A percentile compares a stretch with the other conserved stretches of the same genome.
Evolutionary conservation across 2,113 vertebrate species (phyloP).

Genomic region (Alethe diademata): DNA sequence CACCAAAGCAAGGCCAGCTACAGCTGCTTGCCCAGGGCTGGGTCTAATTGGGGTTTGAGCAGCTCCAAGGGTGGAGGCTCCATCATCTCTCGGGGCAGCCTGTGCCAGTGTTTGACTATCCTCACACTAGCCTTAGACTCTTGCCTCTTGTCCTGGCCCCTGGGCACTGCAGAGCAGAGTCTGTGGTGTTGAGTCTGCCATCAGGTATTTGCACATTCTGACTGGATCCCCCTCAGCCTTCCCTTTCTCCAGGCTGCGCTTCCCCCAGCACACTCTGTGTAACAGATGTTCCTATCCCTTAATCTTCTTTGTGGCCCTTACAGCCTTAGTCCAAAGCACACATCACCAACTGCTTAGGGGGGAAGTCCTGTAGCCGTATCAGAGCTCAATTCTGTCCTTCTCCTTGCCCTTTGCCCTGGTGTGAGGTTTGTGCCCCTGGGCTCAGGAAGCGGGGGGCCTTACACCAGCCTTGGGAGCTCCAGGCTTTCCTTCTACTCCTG

Average conservation of each 20-base stretch:
- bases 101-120: background rate
- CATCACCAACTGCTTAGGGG: background rate
- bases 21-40: background rate
- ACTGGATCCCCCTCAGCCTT: too few species aligned
- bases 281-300: background rate
- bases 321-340: background rate
- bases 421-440: rapidly evolving
- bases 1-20: background rate
- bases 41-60: background rate
- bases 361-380: rapidly evolving
- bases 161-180: background rate
- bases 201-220: rapidly evolving
- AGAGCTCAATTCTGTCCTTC: background rate
- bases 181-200: background rate
- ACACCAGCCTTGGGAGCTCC: rapidly evolving
- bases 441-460: rapidly evolving
- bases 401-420: rapidly evolving
- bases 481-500: background rate
- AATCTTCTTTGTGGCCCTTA: background rate
- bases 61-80: background rate
- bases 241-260: background rate
- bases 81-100: background rate
- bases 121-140: background rate
- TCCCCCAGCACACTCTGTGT: rapidly evolving
- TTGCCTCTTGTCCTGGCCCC: background rate